Evolutionary conservation across 2,113 vertebrate genomes (phyloP), one percentile per base, ranked within the genome.

Genomic region (Corythornis madagascariensis): DNA sequence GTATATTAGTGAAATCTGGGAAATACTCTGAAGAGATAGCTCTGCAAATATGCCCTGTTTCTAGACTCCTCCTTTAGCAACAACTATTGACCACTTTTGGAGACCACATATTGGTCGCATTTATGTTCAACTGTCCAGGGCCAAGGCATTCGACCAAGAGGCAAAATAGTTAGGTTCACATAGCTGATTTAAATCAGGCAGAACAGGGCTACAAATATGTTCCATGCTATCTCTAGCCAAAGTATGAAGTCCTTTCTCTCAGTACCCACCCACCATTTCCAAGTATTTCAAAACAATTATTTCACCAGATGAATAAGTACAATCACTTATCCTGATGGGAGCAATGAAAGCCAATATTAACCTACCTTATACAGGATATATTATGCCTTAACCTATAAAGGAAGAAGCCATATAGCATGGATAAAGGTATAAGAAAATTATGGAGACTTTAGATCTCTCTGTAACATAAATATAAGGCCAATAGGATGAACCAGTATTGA

Each of bases 361-460:
- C 38, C 21, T 43, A 47, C 43, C 50, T 90, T 63, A 50, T 56
- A 55, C 22, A 31, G 52, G 56, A 73, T 63, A 59, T 8, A 73
- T 82, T 66, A 50, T 31, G 69, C 40, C 86, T 45, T 72, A 48
- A 70, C 28, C 91, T 64, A 60, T 80, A 72, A 61, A 26, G 20
- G 42, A 89, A 93, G 66, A 82, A 78, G 16, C 12, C 66, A 70
- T 11, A 16, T 55, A 83, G 40, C 43, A 52, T 56, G 64, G 42
- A 73, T 66, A 83, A 91, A 78, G 33, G 29, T 70, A 83, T 25
- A 17, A 55, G 60, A 85, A 96, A 95, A 93, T 90, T 89, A 87
- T 92, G 33, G 35, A 72, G 29, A 17, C 6, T 85, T 92, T 95
- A 85, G 14, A 80, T 88, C 26, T 85, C 35, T 18, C 47, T 59